Evolutionary conservation across 2,888 invertebrate genomes (phyloP), one percentile per base, ranked within the genome.

Genomic region (Baronia brevicornis): DNA sequence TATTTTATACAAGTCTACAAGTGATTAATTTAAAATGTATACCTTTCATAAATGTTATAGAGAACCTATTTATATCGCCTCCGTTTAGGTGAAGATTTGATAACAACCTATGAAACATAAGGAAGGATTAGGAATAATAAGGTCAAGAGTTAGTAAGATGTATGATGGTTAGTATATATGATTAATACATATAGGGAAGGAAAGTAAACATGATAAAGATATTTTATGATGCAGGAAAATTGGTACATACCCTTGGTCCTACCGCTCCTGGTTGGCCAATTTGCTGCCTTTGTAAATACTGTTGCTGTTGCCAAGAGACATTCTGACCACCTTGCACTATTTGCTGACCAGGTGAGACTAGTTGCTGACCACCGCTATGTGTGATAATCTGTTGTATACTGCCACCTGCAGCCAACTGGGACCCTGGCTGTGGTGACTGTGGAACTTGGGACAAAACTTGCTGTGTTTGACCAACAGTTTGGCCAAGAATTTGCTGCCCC

Each of bases 381-480:
- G 82, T 79, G 36, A 86, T 85, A 12, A 84, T 82, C 53, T 85
- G 85, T 46, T 85, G 80, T 9, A 84, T 73, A n/a, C 77, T 75
- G 18, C 80, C 82, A 1, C 70, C 68, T 1, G 59, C 53, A 1
- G 65, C 38, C 37, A 73, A 38, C 46, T 73, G 75, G 2, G 61
- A 46, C 1, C 65, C 70, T 2, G 72, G 66, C 40, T 80, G 80
- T 0, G 79, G 75, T 0, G 77, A 78, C 50, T 80, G 82, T 0
- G 78, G 79, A 41, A 79, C 63, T 41, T 80, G 82, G 0, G 78
- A 73, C 39, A 82, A 43, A 10, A 79, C 78, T 43, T 80, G 80
- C 49, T 77, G 79, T 1, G 64, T 58, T 44, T 75, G 77, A 2
- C 77, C 78, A 19, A 75, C 74, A 10, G 61, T 43, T 45, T 79